Conservation (phyloP, 2,113 vertebrate genomes). For the Dromiciops gliroides region DNA sequence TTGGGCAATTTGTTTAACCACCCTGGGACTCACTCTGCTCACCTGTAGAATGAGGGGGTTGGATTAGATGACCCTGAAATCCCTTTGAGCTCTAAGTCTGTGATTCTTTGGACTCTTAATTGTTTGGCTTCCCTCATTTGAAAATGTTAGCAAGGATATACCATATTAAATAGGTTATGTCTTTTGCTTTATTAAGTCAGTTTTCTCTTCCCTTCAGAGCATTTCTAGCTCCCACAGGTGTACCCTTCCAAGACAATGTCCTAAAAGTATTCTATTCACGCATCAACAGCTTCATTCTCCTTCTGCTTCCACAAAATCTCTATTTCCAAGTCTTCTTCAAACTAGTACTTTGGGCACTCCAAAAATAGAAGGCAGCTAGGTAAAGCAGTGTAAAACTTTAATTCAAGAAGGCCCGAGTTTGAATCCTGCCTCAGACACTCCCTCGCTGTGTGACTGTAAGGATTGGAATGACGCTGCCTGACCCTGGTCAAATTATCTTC, state of each 20-base stretch:
- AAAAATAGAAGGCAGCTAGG: background rate
- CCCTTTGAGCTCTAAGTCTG: background rate
- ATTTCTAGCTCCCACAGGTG: background rate
- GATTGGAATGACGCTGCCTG: no score
- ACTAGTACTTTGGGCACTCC: background rate
- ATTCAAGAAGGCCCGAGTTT: background rate
- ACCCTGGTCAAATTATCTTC: background rate
- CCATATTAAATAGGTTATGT: fast-evolving
- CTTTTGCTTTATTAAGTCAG: background rate
- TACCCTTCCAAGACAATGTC: background rate
- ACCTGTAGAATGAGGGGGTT: background rate
- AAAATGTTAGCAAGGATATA: background rate
- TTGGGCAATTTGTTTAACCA: background rate
- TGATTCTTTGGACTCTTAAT: background rate
- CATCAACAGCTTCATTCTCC: background rate
- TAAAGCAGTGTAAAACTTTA: background rate
- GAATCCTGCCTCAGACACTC: background rate
- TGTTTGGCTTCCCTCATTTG: background rate
- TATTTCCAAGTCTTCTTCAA: constrained; percentile 52
- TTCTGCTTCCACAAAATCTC: background rate
- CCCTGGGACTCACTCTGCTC: background rate
- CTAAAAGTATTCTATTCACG: background rate
- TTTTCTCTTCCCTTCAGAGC: background rate
- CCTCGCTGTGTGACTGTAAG: background rate
- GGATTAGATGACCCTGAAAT: background rate